These are phyloP conservation scores for Silurus asotus DNA, from an alignment of 2,113 vertebrate genomes.

Conservation along the genomic window DNA sequence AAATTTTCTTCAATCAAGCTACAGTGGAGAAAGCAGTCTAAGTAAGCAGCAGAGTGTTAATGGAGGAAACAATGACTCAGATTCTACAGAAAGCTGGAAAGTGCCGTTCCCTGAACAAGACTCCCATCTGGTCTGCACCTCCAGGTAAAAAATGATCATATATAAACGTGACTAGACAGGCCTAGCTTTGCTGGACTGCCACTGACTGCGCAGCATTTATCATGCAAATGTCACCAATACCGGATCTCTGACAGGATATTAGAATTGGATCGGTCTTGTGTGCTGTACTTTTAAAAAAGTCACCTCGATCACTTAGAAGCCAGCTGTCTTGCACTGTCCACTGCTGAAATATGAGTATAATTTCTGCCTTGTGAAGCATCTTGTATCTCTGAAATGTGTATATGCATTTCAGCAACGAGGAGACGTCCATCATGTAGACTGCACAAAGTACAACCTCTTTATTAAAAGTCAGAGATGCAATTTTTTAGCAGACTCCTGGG, in stretches of 20 bases:
- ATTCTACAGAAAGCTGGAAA: background rate
- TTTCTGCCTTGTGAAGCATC: background rate
- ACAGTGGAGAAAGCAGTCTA: conserved; percentile 15
- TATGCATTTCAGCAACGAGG: conserved; percentile 3
- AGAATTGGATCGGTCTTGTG: background rate
- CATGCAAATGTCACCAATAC: conserved; percentile 22
- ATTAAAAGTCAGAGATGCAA: conserved; percentile 3
- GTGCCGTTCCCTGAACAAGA: background rate
- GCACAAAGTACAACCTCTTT: background rate
- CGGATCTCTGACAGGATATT: conserved; percentile 20
- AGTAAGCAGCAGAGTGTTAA: background rate
- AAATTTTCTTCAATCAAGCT: conserved; percentile 42
- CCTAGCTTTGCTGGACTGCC: background rate
- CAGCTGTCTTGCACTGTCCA: background rate
- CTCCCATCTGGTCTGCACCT: background rate
- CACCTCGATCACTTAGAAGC: background rate
- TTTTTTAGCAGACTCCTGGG: background rate
- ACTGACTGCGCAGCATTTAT: conserved; percentile 19
- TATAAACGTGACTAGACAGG: background rate
- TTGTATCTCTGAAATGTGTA: background rate
- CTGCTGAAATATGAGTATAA: conserved; percentile 15
- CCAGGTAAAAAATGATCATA: background rate
- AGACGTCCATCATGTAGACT: background rate
- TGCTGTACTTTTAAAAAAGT: background rate
- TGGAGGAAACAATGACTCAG: background rate